Percentiles rank a stretch among this genome's conserved stretches.
These are phyloP conservation scores for Ochropleura plecta DNA, from an alignment of 2,888 invertebrate species.

Conservation along the genomic window DNA sequence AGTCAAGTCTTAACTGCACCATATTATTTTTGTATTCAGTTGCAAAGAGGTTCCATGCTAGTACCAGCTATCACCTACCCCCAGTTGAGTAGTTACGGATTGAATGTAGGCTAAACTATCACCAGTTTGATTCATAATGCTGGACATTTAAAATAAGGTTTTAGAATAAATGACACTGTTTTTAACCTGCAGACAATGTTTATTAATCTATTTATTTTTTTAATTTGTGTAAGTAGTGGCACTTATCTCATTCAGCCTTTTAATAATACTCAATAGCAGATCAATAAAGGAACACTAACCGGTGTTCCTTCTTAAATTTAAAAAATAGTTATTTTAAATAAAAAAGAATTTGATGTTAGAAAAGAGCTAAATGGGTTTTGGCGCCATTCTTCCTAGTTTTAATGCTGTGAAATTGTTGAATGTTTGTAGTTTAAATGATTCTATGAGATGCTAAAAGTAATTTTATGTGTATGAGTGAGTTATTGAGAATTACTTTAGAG, in stretches of 20 bases:
- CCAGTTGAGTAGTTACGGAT: constrained; percentile 49
- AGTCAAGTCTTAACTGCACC: not conserved
- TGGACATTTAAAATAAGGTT: constrained; percentile 64
- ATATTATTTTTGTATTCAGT: constrained; percentile 2
- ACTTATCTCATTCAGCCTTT: constrained; percentile 64
- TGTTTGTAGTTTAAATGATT: constrained; percentile 60
- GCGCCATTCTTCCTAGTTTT: constrained; percentile 55
- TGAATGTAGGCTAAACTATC: constrained; percentile 64
- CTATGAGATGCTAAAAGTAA: constrained; percentile 54
- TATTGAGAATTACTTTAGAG: constrained; percentile 51
- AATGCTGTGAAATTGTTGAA: constrained; percentile 62
- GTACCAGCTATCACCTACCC: constrained; percentile 51
- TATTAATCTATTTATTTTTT: constrained; percentile 64
- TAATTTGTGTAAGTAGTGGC: constrained; percentile 56
- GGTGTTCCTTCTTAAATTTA: constrained; percentile 35
- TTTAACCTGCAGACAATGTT: constrained; percentile 64
- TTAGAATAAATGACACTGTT: constrained; percentile 61
- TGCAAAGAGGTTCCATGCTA: constrained; percentile 22
- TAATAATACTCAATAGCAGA: constrained; percentile 31
- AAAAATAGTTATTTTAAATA: constrained; percentile 15
- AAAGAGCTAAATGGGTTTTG: constrained; percentile 61
- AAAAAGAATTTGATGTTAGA: constrained; percentile 50
- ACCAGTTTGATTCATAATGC: constrained; percentile 65
- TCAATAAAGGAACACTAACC: constrained; percentile 18
- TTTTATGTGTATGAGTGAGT: constrained; percentile 46